These are phyloP conservation scores for Orthosia gothica DNA, from an alignment of 2,888 invertebrate genomes.

Conservation along the genomic window DNA sequence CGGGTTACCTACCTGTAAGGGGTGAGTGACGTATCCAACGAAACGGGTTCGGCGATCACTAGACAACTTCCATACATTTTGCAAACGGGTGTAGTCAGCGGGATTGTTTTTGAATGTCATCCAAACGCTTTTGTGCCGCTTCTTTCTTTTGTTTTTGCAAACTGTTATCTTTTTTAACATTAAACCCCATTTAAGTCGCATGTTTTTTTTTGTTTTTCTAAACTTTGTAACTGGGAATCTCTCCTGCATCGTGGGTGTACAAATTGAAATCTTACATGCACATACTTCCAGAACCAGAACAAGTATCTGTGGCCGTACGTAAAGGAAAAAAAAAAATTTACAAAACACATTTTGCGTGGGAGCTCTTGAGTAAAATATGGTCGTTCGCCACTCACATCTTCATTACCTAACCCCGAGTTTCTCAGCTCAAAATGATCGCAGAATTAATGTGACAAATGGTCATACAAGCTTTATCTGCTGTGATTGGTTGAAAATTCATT, in stretches of 20 bases:
- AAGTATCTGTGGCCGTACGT: slow-evolving; percentile 18
- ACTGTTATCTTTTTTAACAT: slow-evolving; percentile 28
- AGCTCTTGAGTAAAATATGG: slow-evolving; percentile 9
- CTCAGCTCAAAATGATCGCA: no score
- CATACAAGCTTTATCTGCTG: no score
- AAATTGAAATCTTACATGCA: slow-evolving; percentile 13
- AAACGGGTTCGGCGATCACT: slow-evolving; percentile 54
- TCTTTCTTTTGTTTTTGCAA: slow-evolving; percentile 48
- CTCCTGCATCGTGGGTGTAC: slow-evolving; percentile 32
- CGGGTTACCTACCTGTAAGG: slow-evolving; percentile 61
- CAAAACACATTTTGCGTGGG: no score
- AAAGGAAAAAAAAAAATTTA: no score
- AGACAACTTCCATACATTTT: slow-evolving; percentile 56
- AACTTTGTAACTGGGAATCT: slow-evolving; percentile 25
- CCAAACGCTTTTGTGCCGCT: slow-evolving; percentile 48
- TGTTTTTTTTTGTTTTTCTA: slow-evolving; percentile 27
- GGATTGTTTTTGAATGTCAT: slow-evolving; percentile 46
- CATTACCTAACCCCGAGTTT: no score
- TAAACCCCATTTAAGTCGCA: slow-evolving; percentile 41
- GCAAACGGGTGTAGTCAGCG: slow-evolving; percentile 54
- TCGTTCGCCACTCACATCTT: slow-evolving; percentile 19
- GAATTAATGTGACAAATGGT: no score
- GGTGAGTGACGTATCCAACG: slow-evolving; percentile 56
- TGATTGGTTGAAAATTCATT: no score
- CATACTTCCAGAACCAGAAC: slow-evolving; percentile 20